These are phyloP conservation scores for Lithophane socia DNA, from an alignment of 2,888 invertebrate species.

Conservation along the genomic window DNA sequence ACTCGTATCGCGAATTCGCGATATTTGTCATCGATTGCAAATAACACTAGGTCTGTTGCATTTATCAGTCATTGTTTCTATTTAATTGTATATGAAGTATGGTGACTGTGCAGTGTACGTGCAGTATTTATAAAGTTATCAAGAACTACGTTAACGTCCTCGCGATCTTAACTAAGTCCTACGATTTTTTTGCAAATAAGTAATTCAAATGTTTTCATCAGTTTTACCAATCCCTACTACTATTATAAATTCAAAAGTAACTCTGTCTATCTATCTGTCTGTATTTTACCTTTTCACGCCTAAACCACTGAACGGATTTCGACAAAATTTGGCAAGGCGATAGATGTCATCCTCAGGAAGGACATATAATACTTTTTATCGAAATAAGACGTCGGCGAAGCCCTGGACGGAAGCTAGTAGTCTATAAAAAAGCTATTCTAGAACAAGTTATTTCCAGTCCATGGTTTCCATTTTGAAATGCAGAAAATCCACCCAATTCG, in stretches of 20 bases:
- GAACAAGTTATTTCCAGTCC: neutral
- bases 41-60: slow-evolving; percentile 19
- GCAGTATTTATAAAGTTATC: neutral
- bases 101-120: neutral
- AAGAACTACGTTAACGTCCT: neutral
- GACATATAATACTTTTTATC: no score
- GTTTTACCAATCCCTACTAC: neutral
- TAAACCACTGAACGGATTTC: no score
- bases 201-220: no score
- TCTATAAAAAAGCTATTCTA: slow-evolving; percentile 1
- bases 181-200: no score
- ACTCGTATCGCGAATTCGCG: neutral
- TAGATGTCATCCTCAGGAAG: no score
- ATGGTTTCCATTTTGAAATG: slow-evolving; percentile 13
- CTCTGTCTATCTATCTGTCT: no score
- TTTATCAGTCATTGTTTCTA: slow-evolving; percentile 6
- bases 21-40: slow-evolving; percentile 24
- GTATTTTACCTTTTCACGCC: no score
- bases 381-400: no score
- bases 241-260: no score
- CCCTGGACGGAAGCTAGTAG: no score
- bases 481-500: slow-evolving; percentile 20
- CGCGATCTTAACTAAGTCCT: neutral
- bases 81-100: neutral
- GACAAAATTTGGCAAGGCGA: no score